phyloP scores from a whole-genome alignment of 2,113 vertebrate genomes.

The Ceyx margarethae region DNA sequence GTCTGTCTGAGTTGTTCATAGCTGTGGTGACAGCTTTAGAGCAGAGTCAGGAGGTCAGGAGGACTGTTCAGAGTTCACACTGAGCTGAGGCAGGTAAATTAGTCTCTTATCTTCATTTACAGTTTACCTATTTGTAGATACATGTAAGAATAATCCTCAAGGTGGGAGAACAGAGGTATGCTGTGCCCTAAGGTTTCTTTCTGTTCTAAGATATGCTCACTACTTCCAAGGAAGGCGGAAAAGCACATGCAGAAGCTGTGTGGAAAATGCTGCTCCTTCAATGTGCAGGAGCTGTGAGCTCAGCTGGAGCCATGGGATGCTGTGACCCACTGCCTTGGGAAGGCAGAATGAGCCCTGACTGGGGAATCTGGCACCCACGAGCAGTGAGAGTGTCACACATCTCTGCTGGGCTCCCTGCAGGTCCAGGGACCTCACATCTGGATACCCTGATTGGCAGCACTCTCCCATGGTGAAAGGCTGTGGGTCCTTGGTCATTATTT shows the following conservation, averaged over 20 bases:
- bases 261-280: background rate
- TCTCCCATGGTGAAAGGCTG: background rate
- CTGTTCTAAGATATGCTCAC: background rate
- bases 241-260: background rate
- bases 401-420: background rate
- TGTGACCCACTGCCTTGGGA: background rate
- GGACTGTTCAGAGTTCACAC: background rate
- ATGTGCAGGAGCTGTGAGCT: background rate
- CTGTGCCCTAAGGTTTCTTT: background rate
- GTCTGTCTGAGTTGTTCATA: background rate
- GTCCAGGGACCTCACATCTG: background rate
- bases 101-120: background rate
- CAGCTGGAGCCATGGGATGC: background rate
- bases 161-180: background rate
- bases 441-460: background rate
- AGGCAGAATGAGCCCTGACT: rapidly evolving
- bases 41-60: background rate
- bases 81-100: background rate
- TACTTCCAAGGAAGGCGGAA: background rate
- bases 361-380: background rate
- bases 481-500: background rate
- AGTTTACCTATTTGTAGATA: background rate
- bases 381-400: background rate
- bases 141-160: background rate
- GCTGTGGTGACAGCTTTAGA: background rate